Evolutionary conservation across 2,888 invertebrate species (phyloP).

Genomic region (Poecilus cupreus): DNA sequence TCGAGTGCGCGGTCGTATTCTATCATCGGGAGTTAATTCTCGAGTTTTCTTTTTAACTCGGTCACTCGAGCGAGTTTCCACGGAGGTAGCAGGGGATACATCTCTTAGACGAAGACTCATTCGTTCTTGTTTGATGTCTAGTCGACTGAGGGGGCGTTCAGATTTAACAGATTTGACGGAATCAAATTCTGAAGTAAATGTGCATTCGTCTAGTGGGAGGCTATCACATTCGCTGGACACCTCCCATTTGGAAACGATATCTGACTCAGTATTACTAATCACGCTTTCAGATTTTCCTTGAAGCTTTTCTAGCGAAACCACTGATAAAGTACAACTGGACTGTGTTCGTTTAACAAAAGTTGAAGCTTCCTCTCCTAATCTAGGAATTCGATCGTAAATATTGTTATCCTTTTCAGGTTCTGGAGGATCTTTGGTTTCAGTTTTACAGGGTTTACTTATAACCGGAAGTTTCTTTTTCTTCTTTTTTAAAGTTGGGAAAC

Average conservation of each 20-base stretch:
- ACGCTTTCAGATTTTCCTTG: slow-evolving; percentile 73
- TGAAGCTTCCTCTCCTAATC: slow-evolving; percentile 80
- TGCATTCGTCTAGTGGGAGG: slow-evolving; percentile 77
- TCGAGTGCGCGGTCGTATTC: neutral
- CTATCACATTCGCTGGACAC: slow-evolving; percentile 78
- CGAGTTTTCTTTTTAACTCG: slow-evolving; percentile 36
- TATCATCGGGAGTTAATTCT: slow-evolving; percentile 39
- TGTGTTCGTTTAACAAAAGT: slow-evolving; percentile 79
- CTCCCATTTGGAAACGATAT: slow-evolving; percentile 76
- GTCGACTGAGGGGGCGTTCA: slow-evolving; percentile 69
- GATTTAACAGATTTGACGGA: slow-evolving; percentile 74
- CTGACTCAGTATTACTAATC: slow-evolving; percentile 61
- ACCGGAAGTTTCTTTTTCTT: slow-evolving; percentile 81
- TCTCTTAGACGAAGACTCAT: slow-evolving; percentile 60
- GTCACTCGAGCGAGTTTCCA: slow-evolving; percentile 54
- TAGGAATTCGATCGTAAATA: slow-evolving; percentile 81
- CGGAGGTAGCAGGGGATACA: slow-evolving; percentile 60
- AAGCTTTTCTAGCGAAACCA: slow-evolving; percentile 78
- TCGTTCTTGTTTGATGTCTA: slow-evolving; percentile 71
- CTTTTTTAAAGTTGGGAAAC: slow-evolving; percentile 89
- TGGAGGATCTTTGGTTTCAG: slow-evolving; percentile 59
- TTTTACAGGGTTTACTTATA: slow-evolving; percentile 59
- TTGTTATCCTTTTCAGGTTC: slow-evolving; percentile 50
- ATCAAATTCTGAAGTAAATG: slow-evolving; percentile 73
- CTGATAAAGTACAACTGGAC: slow-evolving; percentile 73